Evolutionary conservation across 2,888 invertebrate species (phyloP).

Genomic region (Euclidia mi): DNA sequence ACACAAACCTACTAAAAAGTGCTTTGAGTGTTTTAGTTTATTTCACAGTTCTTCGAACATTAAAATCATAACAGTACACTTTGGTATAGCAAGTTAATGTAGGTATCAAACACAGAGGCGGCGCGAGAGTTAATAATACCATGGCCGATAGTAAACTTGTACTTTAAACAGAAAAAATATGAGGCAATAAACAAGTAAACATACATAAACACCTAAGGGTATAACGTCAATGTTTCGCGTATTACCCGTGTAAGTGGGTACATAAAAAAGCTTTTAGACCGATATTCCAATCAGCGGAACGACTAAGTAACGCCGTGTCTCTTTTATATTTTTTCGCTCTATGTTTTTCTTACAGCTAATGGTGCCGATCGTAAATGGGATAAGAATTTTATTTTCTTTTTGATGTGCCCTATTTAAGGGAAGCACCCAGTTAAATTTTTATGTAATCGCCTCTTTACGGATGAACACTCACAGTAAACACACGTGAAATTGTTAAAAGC

Average conservation of each 20-base stretch:
- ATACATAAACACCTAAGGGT: slow-evolving; percentile 58
- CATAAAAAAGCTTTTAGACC: slow-evolving; percentile 79
- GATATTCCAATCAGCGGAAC: slow-evolving; percentile 75
- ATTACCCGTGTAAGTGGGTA: slow-evolving; percentile 71
- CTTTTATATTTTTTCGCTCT: slow-evolving; percentile 69
- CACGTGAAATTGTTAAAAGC: slow-evolving; percentile 60
- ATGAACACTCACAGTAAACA: slow-evolving; percentile 59
- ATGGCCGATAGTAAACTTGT: slow-evolving; percentile 18
- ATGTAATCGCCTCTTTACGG: slow-evolving; percentile 64
- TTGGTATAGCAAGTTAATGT: too few relatives aligned
- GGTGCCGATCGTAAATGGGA: slow-evolving; percentile 77
- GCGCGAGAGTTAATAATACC: slow-evolving; percentile 33
- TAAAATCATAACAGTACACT: too few relatives aligned
- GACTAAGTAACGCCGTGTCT: slow-evolving; percentile 73
- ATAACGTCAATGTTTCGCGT: slow-evolving; percentile 63
- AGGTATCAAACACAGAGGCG: too few relatives aligned
- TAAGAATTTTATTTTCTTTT: slow-evolving; percentile 78
- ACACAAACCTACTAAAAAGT: too few relatives aligned
- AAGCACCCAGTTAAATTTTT: slow-evolving; percentile 67
- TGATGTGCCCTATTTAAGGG: slow-evolving; percentile 74
- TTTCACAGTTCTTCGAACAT: too few relatives aligned
- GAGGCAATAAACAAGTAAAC: slow-evolving; percentile 62
- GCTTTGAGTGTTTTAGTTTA: too few relatives aligned
- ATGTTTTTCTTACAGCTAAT: slow-evolving; percentile 76
- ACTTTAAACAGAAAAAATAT: slow-evolving; percentile 40